Percentiles rank a stretch among this genome's conserved stretches.
Conservation (phyloP, 2,113 vertebrate species). For the Petrocephalus zakoni region DNA sequence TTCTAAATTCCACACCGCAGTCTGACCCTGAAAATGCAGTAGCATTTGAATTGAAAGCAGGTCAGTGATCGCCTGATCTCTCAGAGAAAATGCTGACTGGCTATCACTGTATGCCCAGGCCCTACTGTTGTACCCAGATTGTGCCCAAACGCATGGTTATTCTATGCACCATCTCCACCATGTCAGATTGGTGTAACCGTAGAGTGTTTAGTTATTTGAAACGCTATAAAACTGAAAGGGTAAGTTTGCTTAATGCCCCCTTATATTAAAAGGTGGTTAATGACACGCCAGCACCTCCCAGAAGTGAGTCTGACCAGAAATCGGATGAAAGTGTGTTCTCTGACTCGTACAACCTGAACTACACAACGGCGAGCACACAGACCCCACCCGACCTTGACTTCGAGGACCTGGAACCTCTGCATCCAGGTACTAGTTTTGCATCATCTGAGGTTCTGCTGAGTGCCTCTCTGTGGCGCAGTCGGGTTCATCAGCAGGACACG, state of each 20-base stretch:
- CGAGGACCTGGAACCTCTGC: conserved; percentile 64
- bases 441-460: background rate
- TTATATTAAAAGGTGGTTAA: conserved; percentile 72
- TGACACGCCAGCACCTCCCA: conserved; percentile 65
- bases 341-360: conserved; percentile 62
- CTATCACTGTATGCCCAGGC: background rate
- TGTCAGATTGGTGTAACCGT: background rate
- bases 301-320: conserved; percentile 68
- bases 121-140: background rate
- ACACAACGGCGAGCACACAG: conserved; percentile 80
- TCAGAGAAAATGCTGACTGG: conserved; percentile 59
- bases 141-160: background rate
- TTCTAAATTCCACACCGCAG: background rate
- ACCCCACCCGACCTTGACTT: conserved; percentile 78
- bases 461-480: background rate
- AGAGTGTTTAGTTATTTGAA: background rate
- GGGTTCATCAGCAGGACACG: conserved; percentile 15
- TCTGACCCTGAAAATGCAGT: conserved; percentile 56
- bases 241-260: conserved; percentile 45
- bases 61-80: conserved; percentile 36
- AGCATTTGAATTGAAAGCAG: conserved; percentile 60
- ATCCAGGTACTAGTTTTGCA: conserved; percentile 53
- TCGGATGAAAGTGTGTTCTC: conserved; percentile 56
- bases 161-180: background rate
- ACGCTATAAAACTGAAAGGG: background rate